These are phyloP conservation scores for Copidosoma aretas DNA, from an alignment of 2,888 invertebrate genomes.

Conservation along the genomic window DNA sequence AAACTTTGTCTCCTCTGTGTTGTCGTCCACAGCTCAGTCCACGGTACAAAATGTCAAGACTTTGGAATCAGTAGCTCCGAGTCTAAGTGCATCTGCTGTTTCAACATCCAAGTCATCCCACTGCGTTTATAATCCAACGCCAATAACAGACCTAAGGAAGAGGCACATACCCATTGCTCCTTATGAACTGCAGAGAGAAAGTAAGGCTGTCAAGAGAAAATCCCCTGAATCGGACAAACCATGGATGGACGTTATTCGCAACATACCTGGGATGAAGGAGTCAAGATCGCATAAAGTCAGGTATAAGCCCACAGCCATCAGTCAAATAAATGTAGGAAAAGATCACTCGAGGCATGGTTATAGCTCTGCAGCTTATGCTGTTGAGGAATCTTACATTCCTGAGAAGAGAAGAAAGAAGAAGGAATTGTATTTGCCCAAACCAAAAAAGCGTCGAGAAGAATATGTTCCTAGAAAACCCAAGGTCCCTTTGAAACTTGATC, in stretches of 20 bases:
- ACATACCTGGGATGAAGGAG: constrained; percentile 40
- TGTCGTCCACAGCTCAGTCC: constrained; percentile 20
- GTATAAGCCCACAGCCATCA: constrained; percentile 57
- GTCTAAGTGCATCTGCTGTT: constrained; percentile 49
- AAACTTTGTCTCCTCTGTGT: constrained; percentile 47
- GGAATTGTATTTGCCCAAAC: constrained; percentile 56
- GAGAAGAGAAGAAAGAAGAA: constrained; percentile 50
- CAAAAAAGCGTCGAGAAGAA: constrained; percentile 58
- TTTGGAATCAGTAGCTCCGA: constrained; percentile 41
- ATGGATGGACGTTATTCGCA: constrained; percentile 50
- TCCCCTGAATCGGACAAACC: constrained; percentile 52
- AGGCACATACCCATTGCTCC: constrained; percentile 59
- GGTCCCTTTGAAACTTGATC: constrained; percentile 52
- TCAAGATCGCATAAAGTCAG: constrained; percentile 45
- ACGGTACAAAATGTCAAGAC: constrained; percentile 20
- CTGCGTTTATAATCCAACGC: constrained; percentile 70
- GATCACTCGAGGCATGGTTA: constrained; percentile 49
- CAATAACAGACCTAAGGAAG: constrained; percentile 68
- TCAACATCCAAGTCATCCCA: constrained; percentile 49
- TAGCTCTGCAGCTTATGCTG: constrained; percentile 49
- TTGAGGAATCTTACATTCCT: constrained; percentile 49
- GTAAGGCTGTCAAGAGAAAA: constrained; percentile 57
- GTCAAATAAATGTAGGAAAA: constrained; percentile 36
- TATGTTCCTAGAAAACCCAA: constrained; percentile 60
- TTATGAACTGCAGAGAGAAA: constrained; percentile 57